Base-by-base conservation (phyloP, 2,113 vertebrate species). In the Abramis brama region DNA sequence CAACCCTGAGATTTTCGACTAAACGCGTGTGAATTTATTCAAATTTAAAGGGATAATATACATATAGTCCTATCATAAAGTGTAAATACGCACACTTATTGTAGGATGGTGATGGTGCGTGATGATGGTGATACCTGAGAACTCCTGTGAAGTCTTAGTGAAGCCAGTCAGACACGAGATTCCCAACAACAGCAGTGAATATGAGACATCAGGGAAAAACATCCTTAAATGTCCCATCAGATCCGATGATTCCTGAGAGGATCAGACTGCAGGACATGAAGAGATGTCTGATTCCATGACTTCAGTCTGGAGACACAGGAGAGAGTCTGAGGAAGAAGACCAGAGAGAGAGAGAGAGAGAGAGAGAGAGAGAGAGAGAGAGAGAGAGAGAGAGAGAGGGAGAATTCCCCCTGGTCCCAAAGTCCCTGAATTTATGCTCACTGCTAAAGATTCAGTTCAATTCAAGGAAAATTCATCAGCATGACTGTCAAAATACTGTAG, bases 201-300 rank as follows among this genome's bases (percentile, higher is more conserved):
- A 87, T 92, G 91, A 92, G 90, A 91, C 93, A 92, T 95, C 94
- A 91, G 93, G 91, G 92, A 93, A 90, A 94, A 93, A 95, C 97
- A 97, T 97, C 94, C 95, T 97, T 93, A 91, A 94, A 92, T 90
- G 93, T 80, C 50, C 59, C 25, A 79, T 66, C 36, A n/a, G 86
- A 88, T 79, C 55, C 82, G 74, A 85, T 45, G 33, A 3, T 68
- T 91, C 82, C 88, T 78, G 77, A 21, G 73, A 71, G 17, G 12
- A 73, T 85, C 83, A 81, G 43, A 74, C 15, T 55, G 66, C 85
- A 85, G 81, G 83, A 87, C 33, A 62, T 78, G 81, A 77, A 81
- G 84, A 90, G 91, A 89, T 87, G 91, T 85, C 88, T 73, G 86
- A 85, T 89, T 78, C 94, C 94, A 92, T 91, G 88, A 76, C 87